Base-by-base conservation (phyloP, 30 jellyfish, hydroid and myxozoan species). In the Pseudorhiza aurosa region DNA sequence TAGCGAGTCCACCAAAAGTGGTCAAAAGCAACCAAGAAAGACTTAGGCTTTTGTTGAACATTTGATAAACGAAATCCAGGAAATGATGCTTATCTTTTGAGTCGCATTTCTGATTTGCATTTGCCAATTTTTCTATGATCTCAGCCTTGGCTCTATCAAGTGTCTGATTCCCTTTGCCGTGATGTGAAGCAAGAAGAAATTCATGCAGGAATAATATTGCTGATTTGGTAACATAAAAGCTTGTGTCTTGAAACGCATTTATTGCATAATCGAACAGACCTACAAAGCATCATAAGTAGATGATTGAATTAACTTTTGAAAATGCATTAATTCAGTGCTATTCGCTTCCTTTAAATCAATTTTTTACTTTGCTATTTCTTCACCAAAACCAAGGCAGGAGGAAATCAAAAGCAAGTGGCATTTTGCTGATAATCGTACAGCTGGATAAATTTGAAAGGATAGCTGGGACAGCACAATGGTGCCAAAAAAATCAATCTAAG, bases 161-260 rank as follows among this genome's bases (percentile, higher is more conserved):
- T 53, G 9, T n/a, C 8, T 21, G 18, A 39, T 2, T n/a, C 19
- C 28, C 7, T 12, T 17, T 22, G 36, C 25, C 1, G 1, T n/a
- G 21, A 6, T 6, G 12, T 22, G 75, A 36, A 7, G 75, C 47
- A 9, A 30, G 0, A 24, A 50, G 75, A 5, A 80, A 30, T 17
- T 24, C 71, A 5, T 69, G 27, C 30, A 65, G 33, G 65, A 80
- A 65, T 55, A 11, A 26, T 47, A 49, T 37, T 56, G 91, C 76
- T 11, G 91, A 64, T 33, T 67, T 33, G 32, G 42, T 29, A 9
- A 80, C 91, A 45, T 64, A 80, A 32, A 64, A 80, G 42, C 91
- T 80, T 3, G 74, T 19, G 27, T 80, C 91, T 9, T 31, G 35
- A 59, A 80, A 65, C 11, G 91, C 70, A 35, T 60, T 15, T 15